Evolutionary conservation across 1,140 invertebrate species (phyloP).

Genomic region (Listronotus bonariensis): DNA sequence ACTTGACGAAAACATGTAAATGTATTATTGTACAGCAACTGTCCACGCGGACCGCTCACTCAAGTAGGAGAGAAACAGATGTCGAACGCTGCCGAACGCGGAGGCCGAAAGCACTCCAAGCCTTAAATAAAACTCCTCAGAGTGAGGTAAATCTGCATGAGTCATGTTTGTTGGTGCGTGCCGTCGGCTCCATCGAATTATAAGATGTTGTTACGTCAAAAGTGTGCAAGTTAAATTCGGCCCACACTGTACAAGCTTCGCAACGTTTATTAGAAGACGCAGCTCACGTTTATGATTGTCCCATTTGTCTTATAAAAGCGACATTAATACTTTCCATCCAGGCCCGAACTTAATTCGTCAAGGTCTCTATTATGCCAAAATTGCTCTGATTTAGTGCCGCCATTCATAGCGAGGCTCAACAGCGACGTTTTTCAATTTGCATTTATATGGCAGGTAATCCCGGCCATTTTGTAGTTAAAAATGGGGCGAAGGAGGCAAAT

Average conservation of each 20-base stretch:
- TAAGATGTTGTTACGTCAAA: no score
- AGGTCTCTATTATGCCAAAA: conserved; percentile 8
- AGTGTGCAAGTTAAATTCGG: no score
- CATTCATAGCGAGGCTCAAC: conserved; percentile 5
- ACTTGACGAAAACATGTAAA: no score
- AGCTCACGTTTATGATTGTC: conserved; percentile 11
- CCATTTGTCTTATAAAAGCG: conserved; percentile 1
- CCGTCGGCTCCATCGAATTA: no score
- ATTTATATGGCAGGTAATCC: conserved; percentile 26
- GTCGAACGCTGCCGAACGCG: no score
- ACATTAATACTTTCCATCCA: background rate
- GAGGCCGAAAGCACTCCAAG: no score
- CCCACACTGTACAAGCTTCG: background rate
- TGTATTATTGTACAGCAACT: no score
- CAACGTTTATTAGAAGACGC: background rate
- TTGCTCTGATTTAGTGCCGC: conserved; percentile 20
- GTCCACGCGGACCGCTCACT: no score
- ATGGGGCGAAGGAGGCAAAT: background rate
- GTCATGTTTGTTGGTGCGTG: no score
- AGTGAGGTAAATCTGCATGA: no score
- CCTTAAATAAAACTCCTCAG: no score
- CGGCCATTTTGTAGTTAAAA: conserved; percentile 4
- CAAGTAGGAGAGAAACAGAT: no score
- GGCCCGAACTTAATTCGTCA: conserved; percentile 10
- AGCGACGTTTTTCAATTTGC: conserved; percentile 21